phyloP scores from a whole-genome alignment of 2,888 invertebrate species.

The Anorthoa munda region DNA sequence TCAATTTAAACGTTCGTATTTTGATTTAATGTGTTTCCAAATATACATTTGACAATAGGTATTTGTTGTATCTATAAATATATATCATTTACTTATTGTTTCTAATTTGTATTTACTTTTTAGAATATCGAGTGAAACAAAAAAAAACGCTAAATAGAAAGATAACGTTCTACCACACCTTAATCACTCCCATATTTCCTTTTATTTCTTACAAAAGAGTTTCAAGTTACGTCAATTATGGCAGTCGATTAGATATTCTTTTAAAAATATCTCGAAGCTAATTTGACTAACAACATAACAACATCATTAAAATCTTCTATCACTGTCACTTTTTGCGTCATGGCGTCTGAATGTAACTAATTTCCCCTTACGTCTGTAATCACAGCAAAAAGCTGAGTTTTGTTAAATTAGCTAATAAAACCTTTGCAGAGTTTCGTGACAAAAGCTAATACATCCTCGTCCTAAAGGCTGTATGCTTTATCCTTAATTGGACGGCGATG shows the following conservation, averaged over 20 bases:
- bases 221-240: not conserved
- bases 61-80: too few species aligned
- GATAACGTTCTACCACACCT: not conserved
- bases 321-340: conserved; percentile 22
- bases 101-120: too few species aligned
- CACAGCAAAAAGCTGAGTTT: conserved; percentile 61
- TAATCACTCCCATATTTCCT: not conserved
- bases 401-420: conserved; percentile 74
- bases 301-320: conserved; percentile 29
- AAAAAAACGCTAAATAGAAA: too few species aligned
- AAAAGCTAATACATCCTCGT: conserved; percentile 74
- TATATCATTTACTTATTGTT: too few species aligned
- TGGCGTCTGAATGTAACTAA: conserved; percentile 42
- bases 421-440: conserved; percentile 71
- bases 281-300: conserved; percentile 14
- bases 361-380: conserved; percentile 56
- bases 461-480: conserved; percentile 74
- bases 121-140: too few species aligned
- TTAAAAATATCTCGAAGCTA: not conserved
- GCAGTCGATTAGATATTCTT: not conserved
- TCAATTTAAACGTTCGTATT: too few species aligned
- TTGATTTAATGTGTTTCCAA: too few species aligned
- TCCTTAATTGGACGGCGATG: conserved; percentile 78
- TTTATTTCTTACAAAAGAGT: not conserved
- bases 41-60: too few species aligned